Evolutionary conservation across 2,888 invertebrate genomes (phyloP).

Genomic region (Chymomyza caudatula): DNA sequence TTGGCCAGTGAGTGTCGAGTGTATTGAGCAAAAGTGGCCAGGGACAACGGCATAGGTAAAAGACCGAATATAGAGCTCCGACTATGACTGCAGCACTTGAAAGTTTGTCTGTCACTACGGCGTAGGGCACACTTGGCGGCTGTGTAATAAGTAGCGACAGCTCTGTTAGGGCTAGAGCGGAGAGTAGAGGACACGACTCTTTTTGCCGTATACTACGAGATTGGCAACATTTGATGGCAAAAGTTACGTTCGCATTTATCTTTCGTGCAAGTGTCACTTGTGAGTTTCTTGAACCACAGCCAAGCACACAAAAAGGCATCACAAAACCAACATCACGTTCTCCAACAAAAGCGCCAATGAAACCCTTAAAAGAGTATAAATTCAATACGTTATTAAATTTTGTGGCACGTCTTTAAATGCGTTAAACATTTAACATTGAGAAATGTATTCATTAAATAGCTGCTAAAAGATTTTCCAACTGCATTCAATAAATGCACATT

Average conservation of each 20-base stretch:
- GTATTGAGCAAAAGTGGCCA: constrained; percentile 21
- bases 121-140: neutral
- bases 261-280: constrained; percentile 69
- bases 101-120: neutral
- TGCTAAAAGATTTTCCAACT: constrained; percentile 8
- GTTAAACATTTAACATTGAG: constrained; percentile 35
- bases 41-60: constrained; percentile 17
- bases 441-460: constrained; percentile 21
- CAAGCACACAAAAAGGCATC: constrained; percentile 36
- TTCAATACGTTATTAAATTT: constrained; percentile 39
- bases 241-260: constrained; percentile 70
- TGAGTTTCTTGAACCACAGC: constrained; percentile 71
- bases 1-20: constrained; percentile 18
- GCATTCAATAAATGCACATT: constrained; percentile 33
- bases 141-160: constrained; percentile 20
- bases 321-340: constrained; percentile 33
- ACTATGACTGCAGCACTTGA: neutral
- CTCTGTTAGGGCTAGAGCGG: too few relatives aligned
- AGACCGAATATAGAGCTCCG: neutral
- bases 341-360: neutral
- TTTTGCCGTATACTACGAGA: constrained; percentile 46
- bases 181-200: constrained; percentile 16
- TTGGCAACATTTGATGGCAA: constrained; percentile 72
- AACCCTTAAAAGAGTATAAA: constrained; percentile 11
- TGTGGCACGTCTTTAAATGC: constrained; percentile 21